A percentile compares a stretch with the other conserved stretches of the same genome.
Conservation (phyloP, 2,797 vertebrate genomes). For the Anniella stebbinsi region DNA sequence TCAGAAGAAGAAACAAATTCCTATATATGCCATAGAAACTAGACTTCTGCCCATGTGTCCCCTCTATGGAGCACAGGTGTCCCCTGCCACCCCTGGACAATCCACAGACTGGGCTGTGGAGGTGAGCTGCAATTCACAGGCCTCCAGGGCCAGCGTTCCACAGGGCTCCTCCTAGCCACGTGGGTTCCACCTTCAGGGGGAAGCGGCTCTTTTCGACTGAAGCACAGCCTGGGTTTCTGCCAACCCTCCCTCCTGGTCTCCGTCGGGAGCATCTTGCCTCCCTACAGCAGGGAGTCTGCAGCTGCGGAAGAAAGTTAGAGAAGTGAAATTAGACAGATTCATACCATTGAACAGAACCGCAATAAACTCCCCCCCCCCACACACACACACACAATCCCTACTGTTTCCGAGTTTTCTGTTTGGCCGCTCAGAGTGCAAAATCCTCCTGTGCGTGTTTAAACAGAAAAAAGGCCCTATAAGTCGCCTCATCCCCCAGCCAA, state of each 20-base stretch:
- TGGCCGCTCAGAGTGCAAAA: no score
- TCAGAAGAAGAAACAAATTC: not conserved
- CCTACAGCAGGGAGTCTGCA: not conserved
- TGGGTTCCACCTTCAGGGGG: not conserved
- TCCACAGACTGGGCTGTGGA: not conserved
- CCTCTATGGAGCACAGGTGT: rapidly evolving
- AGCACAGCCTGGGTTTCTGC: not conserved
- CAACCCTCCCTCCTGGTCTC: not conserved
- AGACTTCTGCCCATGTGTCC: no score
- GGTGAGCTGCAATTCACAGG: not conserved
- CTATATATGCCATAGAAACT: no score
- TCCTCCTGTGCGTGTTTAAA: no score
- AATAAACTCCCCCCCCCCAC: no score
- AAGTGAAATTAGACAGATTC: no score
- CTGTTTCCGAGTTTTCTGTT: no score
- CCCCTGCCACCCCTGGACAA: not conserved
- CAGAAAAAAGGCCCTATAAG: no score
- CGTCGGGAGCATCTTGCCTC: not conserved
- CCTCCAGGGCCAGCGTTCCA: not conserved
- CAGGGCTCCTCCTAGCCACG: not conserved
- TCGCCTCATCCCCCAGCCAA: no score
- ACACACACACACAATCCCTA: no score
- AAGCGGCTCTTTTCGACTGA: not conserved
- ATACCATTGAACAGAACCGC: no score
- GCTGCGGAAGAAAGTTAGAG: not conserved